Base-by-base conservation (phyloP, 2,888 invertebrate species). In the Acleris laterana region DNA sequence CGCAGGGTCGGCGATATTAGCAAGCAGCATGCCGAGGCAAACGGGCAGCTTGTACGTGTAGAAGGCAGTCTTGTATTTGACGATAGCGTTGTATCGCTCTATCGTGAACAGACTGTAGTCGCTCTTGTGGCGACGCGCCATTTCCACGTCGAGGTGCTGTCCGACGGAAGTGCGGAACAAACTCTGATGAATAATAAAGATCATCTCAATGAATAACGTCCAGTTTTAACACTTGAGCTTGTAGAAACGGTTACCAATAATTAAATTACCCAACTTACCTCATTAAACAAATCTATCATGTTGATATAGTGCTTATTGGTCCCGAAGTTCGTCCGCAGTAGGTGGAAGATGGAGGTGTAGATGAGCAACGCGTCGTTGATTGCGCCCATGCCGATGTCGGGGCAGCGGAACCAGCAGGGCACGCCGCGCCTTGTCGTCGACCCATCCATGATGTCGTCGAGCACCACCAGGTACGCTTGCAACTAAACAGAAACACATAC, bases 391-490 rank as follows among this genome's bases (percentile, higher is more conserved):
- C 96, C 96, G 2, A 96, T 95, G 59, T 94, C 93, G 0, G 96
- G 95, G 49, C 95, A 84, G 56, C 94, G 94, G 86, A 98, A 97
- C 99, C 99, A 99, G 83, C 98, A 98, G 0, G 96, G 95, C 74
- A 95, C 94, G 5, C 98, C 98, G 66, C 99, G 94, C n/a, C 99
- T 94, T 0, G 95, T 96, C 66, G 94, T 88, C 1, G 98, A 96
- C 0, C 94, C 90, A 83, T 99, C 99, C 96, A 99, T 97, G 57
- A 99, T 95, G 83, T 99, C 99, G 84, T 99, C 99, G 28, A 95
- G 87, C 0, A 99, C 94, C 44, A 99, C 84, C 74, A 98, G 96
- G 84, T 95, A 96, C 11, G 96, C 96, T 92, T 99, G 98, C 1
- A 98, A 83, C 98, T 98, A 89, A 32, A 90, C 48, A 44, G 4